Conservation (phyloP, 2,797 vertebrate species). For the Dromococcyx pavoninus region DNA sequence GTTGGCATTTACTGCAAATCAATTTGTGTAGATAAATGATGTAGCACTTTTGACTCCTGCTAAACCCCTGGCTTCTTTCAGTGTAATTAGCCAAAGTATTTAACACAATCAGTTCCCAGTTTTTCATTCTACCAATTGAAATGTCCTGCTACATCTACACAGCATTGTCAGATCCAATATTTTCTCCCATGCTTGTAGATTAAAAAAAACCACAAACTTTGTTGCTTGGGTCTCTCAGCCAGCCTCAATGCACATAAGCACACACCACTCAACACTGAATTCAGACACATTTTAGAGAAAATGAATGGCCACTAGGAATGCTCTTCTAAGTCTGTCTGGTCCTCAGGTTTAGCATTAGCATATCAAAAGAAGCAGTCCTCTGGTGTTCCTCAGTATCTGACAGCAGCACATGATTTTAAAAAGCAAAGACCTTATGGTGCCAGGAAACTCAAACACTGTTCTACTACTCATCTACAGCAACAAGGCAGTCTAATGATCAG, state of each 20-base stretch:
- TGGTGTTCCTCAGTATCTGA: not conserved
- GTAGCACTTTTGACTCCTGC: not conserved
- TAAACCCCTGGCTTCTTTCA: not conserved
- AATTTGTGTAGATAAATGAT: not conserved
- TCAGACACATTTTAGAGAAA: not conserved
- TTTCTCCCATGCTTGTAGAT: not conserved
- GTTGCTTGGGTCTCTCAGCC: conserved; percentile 1
- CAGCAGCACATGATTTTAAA: not conserved
- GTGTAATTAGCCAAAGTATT: not conserved
- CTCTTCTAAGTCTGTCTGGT: not conserved
- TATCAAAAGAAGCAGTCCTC: not conserved
- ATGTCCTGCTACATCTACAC: not conserved
- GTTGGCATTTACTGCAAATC: not conserved
- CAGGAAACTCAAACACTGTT: not conserved
- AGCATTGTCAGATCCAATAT: not conserved
- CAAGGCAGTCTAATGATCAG: not conserved
- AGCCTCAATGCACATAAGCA: not conserved
- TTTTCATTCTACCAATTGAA: not conserved
- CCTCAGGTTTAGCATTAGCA: not conserved
- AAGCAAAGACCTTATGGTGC: not conserved
- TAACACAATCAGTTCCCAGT: not conserved
- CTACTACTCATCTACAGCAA: not conserved
- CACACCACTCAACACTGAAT: not conserved
- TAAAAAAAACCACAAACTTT: not conserved
- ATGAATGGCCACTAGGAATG: not conserved